Evolutionary conservation across 2,113 vertebrate species (phyloP).

Genomic region (Passer domesticus): DNA sequence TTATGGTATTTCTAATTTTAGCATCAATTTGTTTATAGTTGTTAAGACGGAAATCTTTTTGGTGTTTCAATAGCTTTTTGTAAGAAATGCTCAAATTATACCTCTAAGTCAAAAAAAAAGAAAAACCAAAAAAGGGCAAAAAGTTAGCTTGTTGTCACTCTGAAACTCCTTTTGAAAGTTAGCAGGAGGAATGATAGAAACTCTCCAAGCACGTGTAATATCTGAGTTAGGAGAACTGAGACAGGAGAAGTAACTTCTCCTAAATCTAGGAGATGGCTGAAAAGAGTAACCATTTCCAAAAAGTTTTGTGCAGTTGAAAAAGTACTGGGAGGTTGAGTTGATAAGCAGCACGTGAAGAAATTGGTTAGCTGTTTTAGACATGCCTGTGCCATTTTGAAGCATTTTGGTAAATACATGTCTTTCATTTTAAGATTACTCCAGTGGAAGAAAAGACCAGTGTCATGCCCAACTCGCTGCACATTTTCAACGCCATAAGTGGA

Average conservation of each 20-base stretch:
- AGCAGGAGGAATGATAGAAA: background rate
- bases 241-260: background rate
- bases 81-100: background rate
- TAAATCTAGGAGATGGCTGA: background rate
- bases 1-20: background rate
- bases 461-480: constrained; percentile 92
- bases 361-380: background rate
- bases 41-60: background rate
- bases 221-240: background rate
- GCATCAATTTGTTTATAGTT: background rate
- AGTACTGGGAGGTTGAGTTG: rapidly evolving
- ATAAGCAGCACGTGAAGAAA: background rate
- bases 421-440: constrained; percentile 82
- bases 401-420: background rate
- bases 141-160: background rate
- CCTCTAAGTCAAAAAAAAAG: background rate
- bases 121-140: background rate
- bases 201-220: background rate
- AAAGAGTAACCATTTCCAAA: background rate
- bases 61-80: rapidly evolving
- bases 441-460: constrained; percentile 91
- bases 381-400: background rate
- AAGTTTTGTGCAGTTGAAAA: background rate
- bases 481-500: constrained; percentile 98
- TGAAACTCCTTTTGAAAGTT: background rate